Conservation (phyloP, 2,113 vertebrate species). For the Lophura nycthemera region DNA sequence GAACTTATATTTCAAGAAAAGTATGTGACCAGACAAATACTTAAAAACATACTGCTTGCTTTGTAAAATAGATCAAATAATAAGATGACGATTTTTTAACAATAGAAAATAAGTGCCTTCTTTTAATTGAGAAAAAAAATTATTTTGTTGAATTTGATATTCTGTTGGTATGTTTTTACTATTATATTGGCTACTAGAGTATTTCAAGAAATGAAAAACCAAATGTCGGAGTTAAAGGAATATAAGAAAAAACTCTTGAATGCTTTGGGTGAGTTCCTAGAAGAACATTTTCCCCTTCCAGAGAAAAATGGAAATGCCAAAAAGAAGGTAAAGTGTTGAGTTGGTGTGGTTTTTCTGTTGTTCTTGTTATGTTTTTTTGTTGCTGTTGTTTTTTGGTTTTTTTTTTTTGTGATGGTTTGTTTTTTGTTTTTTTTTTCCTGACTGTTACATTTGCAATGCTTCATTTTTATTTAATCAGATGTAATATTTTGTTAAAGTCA, state of each 20-base stretch:
- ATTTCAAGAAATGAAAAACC: constrained; percentile 35
- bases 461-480: not conserved
- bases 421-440: not conserved
- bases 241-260: constrained; percentile 62
- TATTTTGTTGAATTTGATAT: not conserved
- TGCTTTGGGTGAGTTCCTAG: constrained; percentile 67
- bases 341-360: not conserved
- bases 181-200: not conserved
- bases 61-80: not conserved
- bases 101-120: rapidly evolving
- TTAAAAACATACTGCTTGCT: not conserved
- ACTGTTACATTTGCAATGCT: not conserved
- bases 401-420: not conserved
- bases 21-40: not conserved
- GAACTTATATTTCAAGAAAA: not conserved
- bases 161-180: constrained; percentile 17
- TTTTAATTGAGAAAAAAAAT: not conserved
- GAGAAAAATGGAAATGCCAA: not conserved
- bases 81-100: not conserved
- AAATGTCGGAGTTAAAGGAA: constrained; percentile 9
- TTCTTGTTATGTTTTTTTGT: not conserved
- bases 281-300: constrained; percentile 75
- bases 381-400: no score
- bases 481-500: not conserved
- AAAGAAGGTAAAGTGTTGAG: constrained; percentile 65